Base-by-base conservation (phyloP, 2,113 vertebrate species). In the Dipodomys ordii region DNA sequence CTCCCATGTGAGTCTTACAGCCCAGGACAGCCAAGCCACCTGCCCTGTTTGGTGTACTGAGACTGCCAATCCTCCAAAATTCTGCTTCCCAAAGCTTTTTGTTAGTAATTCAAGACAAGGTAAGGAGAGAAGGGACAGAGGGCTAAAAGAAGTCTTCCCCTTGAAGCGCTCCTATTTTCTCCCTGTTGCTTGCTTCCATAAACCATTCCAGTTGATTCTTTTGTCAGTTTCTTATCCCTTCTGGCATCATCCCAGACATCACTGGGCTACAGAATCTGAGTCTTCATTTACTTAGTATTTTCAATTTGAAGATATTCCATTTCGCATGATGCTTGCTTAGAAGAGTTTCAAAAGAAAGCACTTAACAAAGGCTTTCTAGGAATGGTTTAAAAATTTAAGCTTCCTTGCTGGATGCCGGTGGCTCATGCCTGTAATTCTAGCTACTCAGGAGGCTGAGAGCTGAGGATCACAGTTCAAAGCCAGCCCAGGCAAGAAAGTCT, bases 321-420 rank as follows among this genome's bases (percentile, higher is more conserved):
- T 95, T 92, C 88, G 2, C 30, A 81, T 72, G 12, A 23, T 60
- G 69, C 65, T 44, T 64, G 35, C 39, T 86, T 86, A 35, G 15
- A 72, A 53, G 60, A 53, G 20, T 74, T 39, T 86, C 13, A 72
- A n/a, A 68, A 79, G 87, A 88, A 30, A 46, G 8, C 28, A 35
- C 13, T 78, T 81, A 67, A 22, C 64, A 46, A 82, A 23, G 60
- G 6, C n/a, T 81, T 77, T 4, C 20, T 78, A 84, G 83, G 20
- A n/a, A 53, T 39, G 3, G 10, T 32, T 77, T 86, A 44, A 5
- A 85, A 86, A 64, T 90, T 91, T 74, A 77, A 89, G 94, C 22
- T 79, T 87, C 67, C 30, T 57, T 39, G 4, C 39, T 39, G 39
- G 39, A 39, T 39, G 39, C 39, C 39, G 39, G 39, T 39, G 39